Base-by-base conservation (phyloP, 2,888 invertebrate genomes). In the Bellardia bayeri region DNA sequence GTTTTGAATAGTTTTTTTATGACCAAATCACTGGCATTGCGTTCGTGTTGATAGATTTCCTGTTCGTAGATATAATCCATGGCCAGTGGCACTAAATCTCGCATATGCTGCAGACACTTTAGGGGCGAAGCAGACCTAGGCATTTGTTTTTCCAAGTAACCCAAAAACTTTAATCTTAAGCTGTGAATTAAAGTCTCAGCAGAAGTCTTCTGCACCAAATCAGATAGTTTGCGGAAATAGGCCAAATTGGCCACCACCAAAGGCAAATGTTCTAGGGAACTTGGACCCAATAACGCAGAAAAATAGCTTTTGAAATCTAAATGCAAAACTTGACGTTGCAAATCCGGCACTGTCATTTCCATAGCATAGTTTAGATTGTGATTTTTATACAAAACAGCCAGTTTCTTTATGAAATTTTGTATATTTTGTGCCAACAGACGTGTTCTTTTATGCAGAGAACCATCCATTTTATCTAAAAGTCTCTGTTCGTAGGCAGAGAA, bases 31-130 rank as follows among this genome's bases (percentile, higher is more conserved):
- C 90, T 91, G 0, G 82, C 63, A 0, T 64, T 68, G 1, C 92
- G 89, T 14, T 87, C 84, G 2, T 86, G 84, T 3, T 80, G 71
- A 37, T 91, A 92, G 63, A 86, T 90, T n/a, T 74, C 90, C 4
- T 79, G 79, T 51, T 92, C 92, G 61, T 92, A 92, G 6, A 89
- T 89, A 66, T 90, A 91, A 42, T 91, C 91, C 92, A 92, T 90
- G 13, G 90, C 83, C 81, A 92, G 74, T 4, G 91, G 90, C 0
- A 92, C 88, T 0, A 89, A 89, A 13, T 91, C 90, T 0, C 92
- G 89, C 92, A 92, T 91, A 23, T 92, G 92, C 4, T 89, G 90
- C 13, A 92, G 84, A 68, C 92, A 92, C 4, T 81, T 80, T 4
- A 86, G 40, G 0, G 86, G 74, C 0, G 84, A 74, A 7, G 68